Evolutionary conservation across 37 sponge, comb jelly and placozoan species (phyloP).

Genomic region (Spongia lamella): DNA sequence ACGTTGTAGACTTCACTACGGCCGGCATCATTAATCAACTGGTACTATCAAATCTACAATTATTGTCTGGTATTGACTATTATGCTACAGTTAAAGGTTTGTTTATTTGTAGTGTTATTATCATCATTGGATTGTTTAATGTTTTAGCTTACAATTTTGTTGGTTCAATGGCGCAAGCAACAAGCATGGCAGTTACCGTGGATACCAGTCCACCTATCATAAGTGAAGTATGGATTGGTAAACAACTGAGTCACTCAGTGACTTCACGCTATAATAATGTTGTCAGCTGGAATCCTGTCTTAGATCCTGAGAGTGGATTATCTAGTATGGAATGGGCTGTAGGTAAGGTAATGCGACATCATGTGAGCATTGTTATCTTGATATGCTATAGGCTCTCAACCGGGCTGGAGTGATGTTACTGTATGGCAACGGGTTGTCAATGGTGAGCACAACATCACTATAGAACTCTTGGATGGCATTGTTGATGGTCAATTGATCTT

Average conservation of each 20-base stretch:
- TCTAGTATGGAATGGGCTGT: slow-evolving; percentile 24
- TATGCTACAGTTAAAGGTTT: slow-evolving; percentile 67
- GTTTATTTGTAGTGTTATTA: too few species aligned
- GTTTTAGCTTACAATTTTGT: slow-evolving; percentile 39
- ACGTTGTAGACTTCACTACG: slow-evolving; percentile 43
- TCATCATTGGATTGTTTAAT: too few species aligned
- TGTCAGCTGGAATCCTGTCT: slow-evolving; percentile 42
- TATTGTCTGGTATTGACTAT: slow-evolving; percentile 54
- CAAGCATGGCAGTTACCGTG: slow-evolving; percentile 41
- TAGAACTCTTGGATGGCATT: neutral
- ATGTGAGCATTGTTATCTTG: too few species aligned
- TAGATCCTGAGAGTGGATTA: slow-evolving; percentile 66
- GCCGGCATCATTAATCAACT: slow-evolving; percentile 58
- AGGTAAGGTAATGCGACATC: too few species aligned
- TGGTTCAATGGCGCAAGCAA: slow-evolving; percentile 16
- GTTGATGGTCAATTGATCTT: slow-evolving; percentile 56
- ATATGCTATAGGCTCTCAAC: slow-evolving; percentile 41
- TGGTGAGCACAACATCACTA: neutral
- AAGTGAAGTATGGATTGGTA: slow-evolving; percentile 13
- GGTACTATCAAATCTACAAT: slow-evolving; percentile 30
- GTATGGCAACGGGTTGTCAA: slow-evolving; percentile 28
- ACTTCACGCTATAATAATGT: neutral
- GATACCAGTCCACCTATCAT: slow-evolving; percentile 71
- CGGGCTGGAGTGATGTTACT: slow-evolving; percentile 44
- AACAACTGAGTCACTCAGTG: neutral